Evolutionary conservation across 2,113 vertebrate species (phyloP).

Genomic region (Strix uralensis): DNA sequence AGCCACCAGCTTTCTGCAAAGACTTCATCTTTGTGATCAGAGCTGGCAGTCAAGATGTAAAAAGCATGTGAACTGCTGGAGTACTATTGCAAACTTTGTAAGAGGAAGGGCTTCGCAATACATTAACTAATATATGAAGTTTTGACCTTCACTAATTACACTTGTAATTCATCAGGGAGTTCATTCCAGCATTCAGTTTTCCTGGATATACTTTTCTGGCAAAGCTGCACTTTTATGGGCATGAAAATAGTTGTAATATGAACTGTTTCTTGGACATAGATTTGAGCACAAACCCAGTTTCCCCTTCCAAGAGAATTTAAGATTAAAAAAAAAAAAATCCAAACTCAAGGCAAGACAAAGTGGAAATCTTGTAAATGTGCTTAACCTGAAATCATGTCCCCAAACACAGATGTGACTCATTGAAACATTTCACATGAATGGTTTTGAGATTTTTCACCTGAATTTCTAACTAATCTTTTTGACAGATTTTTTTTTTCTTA

Average conservation of each 20-base stretch:
- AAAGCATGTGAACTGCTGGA: not conserved
- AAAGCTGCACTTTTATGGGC: not conserved
- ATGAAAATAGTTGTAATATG: not conserved
- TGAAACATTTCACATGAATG: not conserved
- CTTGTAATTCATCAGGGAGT: not conserved
- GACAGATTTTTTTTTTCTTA: not conserved
- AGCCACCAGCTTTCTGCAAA: not conserved
- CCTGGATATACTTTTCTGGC: not conserved
- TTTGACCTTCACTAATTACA: not conserved
- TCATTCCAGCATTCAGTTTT: not conserved
- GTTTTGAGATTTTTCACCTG: not conserved
- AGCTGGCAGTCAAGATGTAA: not conserved
- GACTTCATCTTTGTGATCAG: not conserved
- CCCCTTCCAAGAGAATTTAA: not conserved
- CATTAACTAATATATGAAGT: not conserved
- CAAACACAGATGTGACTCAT: not conserved
- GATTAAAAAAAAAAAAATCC: not conserved
- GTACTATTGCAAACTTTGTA: not conserved
- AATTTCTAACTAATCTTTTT: not conserved
- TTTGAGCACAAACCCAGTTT: not conserved
- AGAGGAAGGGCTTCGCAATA: not conserved
- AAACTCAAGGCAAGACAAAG: not conserved
- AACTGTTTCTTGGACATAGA: not conserved
- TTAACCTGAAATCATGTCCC: not conserved
- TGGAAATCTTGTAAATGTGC: not conserved